These are phyloP conservation scores for Endotricha flammealis DNA, from an alignment of 2,888 invertebrate genomes.

Conservation along the genomic window DNA sequence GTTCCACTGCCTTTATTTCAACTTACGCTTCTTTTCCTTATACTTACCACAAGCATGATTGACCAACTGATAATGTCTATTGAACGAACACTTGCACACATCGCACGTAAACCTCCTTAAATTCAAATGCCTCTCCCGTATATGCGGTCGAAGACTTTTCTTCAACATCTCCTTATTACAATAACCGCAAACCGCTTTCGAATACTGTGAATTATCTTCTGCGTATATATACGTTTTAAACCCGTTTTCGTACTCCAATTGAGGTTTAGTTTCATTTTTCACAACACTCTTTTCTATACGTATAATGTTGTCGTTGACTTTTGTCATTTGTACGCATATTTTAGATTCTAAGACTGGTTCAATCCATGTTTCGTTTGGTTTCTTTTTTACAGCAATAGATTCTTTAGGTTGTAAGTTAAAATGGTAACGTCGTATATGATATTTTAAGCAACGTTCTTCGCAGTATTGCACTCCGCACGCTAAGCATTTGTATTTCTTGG, in stretches of 20 bases:
- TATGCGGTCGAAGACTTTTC: constrained; percentile 52
- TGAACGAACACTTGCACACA: constrained; percentile 34
- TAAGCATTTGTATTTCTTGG: constrained; percentile 33
- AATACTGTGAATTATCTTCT: constrained; percentile 39
- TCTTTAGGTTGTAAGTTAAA: constrained; percentile 35
- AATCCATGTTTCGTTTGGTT: constrained; percentile 54
- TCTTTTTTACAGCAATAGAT: constrained; percentile 28
- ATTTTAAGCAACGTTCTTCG: constrained; percentile 44
- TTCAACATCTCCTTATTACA: constrained; percentile 62
- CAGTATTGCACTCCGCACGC: constrained; percentile 44
- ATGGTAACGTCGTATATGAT: constrained; percentile 50
- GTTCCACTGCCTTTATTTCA: too few relatives aligned
- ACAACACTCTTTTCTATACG: constrained; percentile 40
- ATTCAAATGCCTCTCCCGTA: constrained; percentile 49
- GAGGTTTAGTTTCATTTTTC: constrained; percentile 15
- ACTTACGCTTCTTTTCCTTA: too few relatives aligned
- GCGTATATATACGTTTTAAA: constrained; percentile 17
- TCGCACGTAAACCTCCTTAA: constrained; percentile 44
- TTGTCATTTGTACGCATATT: constrained; percentile 52
- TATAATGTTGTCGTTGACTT: constrained; percentile 47
- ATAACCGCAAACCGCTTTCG: constrained; percentile 53
- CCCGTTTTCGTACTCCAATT: neutral
- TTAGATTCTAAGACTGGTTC: constrained; percentile 41
- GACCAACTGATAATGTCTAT: constrained; percentile 45
- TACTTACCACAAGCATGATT: constrained; percentile 44